Evolutionary conservation across 2,113 vertebrate genomes (phyloP).

Genomic region (Calyptommatus sinebrachiatus): DNA sequence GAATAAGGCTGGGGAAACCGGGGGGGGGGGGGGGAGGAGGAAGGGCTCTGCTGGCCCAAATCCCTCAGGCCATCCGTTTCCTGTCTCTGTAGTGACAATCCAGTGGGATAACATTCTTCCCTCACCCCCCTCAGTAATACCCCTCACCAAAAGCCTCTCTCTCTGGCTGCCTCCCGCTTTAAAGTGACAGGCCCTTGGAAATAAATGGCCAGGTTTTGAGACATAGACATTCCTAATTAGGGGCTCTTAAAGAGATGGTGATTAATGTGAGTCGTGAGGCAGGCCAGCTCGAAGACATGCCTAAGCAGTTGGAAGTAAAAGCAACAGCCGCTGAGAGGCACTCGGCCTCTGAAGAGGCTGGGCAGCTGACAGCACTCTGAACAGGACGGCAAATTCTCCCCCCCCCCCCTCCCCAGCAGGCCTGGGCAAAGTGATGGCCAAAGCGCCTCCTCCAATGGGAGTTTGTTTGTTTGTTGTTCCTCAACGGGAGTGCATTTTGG

Average conservation of each 20-base stretch:
- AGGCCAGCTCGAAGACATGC: conserved; percentile 18
- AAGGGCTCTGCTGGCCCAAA: neutral
- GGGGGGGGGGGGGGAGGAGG: conserved; percentile 36
- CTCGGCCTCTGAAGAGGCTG: conserved; percentile 15
- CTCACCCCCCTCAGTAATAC: no score
- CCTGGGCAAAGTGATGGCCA: no score
- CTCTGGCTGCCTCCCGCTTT: neutral
- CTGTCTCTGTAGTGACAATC: conserved; percentile 19
- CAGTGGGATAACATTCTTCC: conserved; percentile 22
- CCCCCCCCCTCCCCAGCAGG: no score
- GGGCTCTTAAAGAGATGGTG: conserved; percentile 41
- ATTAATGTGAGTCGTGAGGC: conserved; percentile 28
- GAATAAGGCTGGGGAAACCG: neutral
- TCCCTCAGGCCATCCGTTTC: conserved; percentile 23
- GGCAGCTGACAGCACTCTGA: neutral
- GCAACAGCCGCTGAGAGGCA: conserved; percentile 38
- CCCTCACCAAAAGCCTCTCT: neutral
- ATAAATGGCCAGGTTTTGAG: conserved; percentile 30
- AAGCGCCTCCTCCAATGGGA: neutral
- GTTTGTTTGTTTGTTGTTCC: neutral
- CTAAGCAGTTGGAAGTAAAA: conserved; percentile 39
- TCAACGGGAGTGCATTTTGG: neutral
- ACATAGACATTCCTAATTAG: conserved; percentile 33
- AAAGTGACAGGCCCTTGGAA: conserved; percentile 33
- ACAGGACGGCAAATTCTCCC: neutral